phyloP scores from a whole-genome alignment of 2,113 vertebrate genomes.

The Erinaceus europaeus region DNA sequence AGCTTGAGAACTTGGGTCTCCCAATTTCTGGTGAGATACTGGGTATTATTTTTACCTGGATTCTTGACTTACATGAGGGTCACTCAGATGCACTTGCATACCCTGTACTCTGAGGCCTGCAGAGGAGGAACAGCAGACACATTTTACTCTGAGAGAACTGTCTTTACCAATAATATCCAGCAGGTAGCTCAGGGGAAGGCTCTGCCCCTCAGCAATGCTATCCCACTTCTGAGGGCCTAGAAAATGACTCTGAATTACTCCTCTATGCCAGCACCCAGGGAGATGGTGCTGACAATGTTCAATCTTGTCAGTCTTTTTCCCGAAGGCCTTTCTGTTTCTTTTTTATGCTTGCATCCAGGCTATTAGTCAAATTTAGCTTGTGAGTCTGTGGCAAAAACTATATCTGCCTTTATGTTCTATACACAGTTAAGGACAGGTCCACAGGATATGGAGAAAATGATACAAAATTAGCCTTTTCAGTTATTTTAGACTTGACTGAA shows the following conservation, averaged over 20 bases:
- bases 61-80: neutral
- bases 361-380: neutral
- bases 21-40: neutral
- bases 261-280: neutral
- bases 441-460: neutral
- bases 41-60: neutral
- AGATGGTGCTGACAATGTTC: neutral
- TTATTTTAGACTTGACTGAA: neutral
- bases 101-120: neutral
- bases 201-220: neutral
- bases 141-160: neutral
- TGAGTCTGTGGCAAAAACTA: neutral
- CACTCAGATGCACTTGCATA: neutral
- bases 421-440: neutral
- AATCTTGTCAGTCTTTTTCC: neutral
- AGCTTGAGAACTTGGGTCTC: neutral
- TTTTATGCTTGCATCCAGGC: neutral
- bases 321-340: neutral
- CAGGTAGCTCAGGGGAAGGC: neutral
- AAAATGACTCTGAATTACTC: fast-evolving
- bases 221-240: neutral
- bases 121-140: neutral
- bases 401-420: slow-evolving; percentile 12
- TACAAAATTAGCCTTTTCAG: neutral
- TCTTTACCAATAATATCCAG: neutral